These are phyloP conservation scores for Rutpela maculata DNA, from an alignment of 2,888 invertebrate species.

Conservation along the genomic window DNA sequence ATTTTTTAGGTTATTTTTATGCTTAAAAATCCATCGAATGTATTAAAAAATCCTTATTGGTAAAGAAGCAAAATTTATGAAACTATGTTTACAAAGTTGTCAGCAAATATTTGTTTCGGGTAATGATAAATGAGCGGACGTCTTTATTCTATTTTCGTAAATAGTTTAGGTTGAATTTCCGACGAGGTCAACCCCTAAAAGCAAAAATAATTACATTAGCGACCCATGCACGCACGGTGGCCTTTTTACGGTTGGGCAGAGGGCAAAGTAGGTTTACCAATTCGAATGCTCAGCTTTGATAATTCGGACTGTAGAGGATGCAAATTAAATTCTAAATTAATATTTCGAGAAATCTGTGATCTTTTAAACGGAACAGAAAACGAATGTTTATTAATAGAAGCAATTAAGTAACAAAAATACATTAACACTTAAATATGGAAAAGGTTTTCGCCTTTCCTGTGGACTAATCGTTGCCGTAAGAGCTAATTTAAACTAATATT, in stretches of 20 bases:
- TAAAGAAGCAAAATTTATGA: slow-evolving; percentile 10
- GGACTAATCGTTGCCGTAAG: not conserved
- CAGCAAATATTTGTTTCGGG: slow-evolving; percentile 5
- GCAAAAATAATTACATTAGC: slow-evolving; percentile 11
- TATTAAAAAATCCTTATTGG: not conserved
- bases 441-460: not conserved
- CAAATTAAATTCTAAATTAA: slow-evolving; percentile 5
- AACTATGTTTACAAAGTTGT: not conserved
- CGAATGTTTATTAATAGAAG: not conserved
- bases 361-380: not conserved
- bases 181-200: slow-evolving; percentile 5
- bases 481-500: not conserved
- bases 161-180: slow-evolving; percentile 3
- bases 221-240: slow-evolving; percentile 11
- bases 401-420: not conserved
- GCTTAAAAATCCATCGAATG: too few relatives aligned
- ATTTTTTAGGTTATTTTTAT: too few relatives aligned
- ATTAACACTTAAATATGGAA: not conserved
- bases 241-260: slow-evolving; percentile 16
- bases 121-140: slow-evolving; percentile 3
- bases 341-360: not conserved
- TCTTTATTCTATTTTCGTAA: slow-evolving; percentile 4
- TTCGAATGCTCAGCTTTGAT: not conserved
- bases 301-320: not conserved
- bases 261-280: not conserved